Conservation (phyloP, 2,888 invertebrate species). For the Steinernema hermaphroditum region DNA sequence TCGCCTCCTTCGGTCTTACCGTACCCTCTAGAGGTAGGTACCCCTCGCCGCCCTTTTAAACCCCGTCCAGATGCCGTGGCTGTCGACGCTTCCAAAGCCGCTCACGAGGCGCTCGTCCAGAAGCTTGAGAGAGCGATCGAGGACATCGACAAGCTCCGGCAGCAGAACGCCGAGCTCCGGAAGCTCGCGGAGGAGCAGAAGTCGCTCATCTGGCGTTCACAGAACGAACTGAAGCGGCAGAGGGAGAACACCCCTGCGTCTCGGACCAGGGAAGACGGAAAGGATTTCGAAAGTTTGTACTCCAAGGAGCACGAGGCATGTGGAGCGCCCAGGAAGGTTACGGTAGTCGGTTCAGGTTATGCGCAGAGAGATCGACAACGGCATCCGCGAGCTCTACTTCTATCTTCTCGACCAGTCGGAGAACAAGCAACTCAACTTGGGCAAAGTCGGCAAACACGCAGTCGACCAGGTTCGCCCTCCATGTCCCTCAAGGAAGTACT, state of each 20-base stretch:
- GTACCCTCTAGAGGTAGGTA: conserved; percentile 14
- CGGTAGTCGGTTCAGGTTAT: conserved; percentile 33
- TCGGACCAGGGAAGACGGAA: background rate
- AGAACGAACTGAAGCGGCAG: conserved; percentile 3
- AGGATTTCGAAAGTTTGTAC: background rate
- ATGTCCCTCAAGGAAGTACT: background rate
- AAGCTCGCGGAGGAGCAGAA: conserved; percentile 10
- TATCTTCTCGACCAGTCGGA: conserved; percentile 37
- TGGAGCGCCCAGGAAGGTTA: background rate
- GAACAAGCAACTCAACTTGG: conserved; percentile 30
- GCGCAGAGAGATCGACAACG: conserved; percentile 36
- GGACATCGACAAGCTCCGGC: conserved; percentile 12
- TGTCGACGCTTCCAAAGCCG: background rate
- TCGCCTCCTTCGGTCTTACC: conserved; percentile 17
- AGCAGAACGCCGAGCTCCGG: conserved; percentile 24
- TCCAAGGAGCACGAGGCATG: conserved; percentile 8
- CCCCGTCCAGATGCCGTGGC: background rate
- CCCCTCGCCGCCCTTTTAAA: background rate
- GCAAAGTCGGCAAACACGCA: conserved; percentile 1
- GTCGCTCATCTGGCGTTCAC: conserved; percentile 6
- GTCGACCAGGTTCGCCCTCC: background rate
- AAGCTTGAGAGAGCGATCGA: conserved; percentile 11
- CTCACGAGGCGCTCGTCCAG: conserved; percentile 12
- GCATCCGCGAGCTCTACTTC: conserved; percentile 39
- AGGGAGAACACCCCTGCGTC: background rate